Evolutionary conservation across 2,888 invertebrate species (phyloP), one percentile per base, ranked within the genome.

Genomic region (Agapostemon virescens): DNA sequence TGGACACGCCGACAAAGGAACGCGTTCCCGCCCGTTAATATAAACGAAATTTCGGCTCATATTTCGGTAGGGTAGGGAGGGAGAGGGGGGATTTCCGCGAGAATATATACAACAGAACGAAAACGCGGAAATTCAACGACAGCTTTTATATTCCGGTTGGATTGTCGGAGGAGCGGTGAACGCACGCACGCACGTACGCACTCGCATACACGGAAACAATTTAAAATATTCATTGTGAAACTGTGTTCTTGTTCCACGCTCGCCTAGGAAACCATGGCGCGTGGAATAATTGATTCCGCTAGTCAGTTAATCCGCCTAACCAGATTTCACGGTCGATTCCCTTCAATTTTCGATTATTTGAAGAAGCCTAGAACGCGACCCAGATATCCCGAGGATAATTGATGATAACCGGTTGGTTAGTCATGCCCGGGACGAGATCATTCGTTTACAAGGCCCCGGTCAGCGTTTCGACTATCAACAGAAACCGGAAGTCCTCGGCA

Each of bases 341-440:
- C 26, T 42, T 45, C 30, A 30, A 67, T 67, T 42, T 67, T 42
- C 26, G 40, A 66, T 66, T 66, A 66, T 40, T 66, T 40, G 23
- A 38, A 40, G 66, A 66, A 40, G 40, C 40, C 17, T 26, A 66
- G 40, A 26, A 66, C 66, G 40, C 13, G 38, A 66, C 23, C 66
- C 23, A 40, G 66, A 66, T 66, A n/a, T 49, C n/a, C 17, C 9
- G 66, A 67, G 20, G 30, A 38, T 42, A 67, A 67, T 67, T 30
- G 42, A 67, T 67, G 42, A 42, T 30, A 11, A 20, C n/a, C 30
- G 38, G 20, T 67, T 67, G 67, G 45, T 67, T n/a, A 45, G 42
- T 11, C 42, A 42, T n/a, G 42, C 20, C 42, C 4, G 30, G 30
- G 20, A 6, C 9, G 9, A 42, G 42, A 42, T 66, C 42, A 20